Percentiles rank a stretch among this genome's conserved stretches.
These are phyloP conservation scores for Leguminivora glycinivorella DNA, from an alignment of 1,140 invertebrate species.

Conservation along the genomic window DNA sequence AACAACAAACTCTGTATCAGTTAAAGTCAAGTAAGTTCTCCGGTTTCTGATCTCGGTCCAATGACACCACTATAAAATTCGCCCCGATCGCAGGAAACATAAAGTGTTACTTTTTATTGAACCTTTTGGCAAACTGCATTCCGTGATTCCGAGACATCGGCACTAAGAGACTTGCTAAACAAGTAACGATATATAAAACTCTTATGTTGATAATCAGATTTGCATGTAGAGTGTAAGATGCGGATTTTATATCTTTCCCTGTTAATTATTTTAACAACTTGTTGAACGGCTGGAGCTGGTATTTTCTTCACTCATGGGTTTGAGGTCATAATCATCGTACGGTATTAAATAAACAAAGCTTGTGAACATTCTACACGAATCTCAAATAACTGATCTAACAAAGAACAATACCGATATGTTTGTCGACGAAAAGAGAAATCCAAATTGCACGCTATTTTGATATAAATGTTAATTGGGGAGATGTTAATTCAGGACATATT, in stretches of 20 bases:
- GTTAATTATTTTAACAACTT: neutral
- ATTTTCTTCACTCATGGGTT: neutral
- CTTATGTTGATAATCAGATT: conserved; percentile 18
- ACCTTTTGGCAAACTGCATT: conserved; percentile 65
- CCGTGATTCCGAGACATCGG: conserved; percentile 44
- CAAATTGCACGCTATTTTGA: conserved; percentile 13
- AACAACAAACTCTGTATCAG: neutral
- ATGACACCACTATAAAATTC: conserved; percentile 68
- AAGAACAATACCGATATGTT: conserved; percentile 13
- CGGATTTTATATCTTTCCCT: conserved; percentile 14
- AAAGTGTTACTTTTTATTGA: conserved; percentile 64
- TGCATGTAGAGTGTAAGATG: neutral
- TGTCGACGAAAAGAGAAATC: conserved; percentile 7
- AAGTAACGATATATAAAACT: conserved; percentile 24
- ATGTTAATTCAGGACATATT: conserved; percentile 20
- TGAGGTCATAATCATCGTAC: neutral
- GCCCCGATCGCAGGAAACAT: conserved; percentile 66
- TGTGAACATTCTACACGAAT: conserved; percentile 11
- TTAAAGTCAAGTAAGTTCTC: conserved; percentile 39
- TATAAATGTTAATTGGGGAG: conserved; percentile 13
- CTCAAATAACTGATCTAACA: conserved; percentile 25
- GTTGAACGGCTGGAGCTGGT: neutral
- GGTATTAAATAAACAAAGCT: neutral
- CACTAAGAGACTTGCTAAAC: conserved; percentile 25
- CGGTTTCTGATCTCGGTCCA: conserved; percentile 51